phyloP scores from a whole-genome alignment of 2,113 vertebrate genomes.

The Saguinus imperator region DNA sequence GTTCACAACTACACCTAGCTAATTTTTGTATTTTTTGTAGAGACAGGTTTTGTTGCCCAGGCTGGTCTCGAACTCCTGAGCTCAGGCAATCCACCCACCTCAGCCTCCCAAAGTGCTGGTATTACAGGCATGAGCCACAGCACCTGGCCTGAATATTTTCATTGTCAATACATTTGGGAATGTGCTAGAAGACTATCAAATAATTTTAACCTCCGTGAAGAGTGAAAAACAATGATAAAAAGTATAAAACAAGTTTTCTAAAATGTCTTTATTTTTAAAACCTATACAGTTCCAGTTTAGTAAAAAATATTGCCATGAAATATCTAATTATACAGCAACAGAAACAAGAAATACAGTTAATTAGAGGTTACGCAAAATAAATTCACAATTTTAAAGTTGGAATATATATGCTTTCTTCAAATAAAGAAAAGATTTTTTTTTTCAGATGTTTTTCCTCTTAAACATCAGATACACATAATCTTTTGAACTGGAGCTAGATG shows the following conservation, averaged over 20 bases:
- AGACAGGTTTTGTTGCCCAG: no score
- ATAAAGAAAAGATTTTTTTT: constrained; percentile 39
- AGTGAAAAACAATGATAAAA: constrained; percentile 35
- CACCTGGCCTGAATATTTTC: not conserved
- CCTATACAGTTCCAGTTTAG: constrained; percentile 59
- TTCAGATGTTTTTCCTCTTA: constrained; percentile 40
- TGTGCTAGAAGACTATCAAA: not conserved
- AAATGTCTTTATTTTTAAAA: constrained; percentile 73
- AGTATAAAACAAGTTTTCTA: constrained; percentile 56
- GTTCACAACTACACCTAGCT: no score
- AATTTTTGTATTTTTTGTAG: no score
- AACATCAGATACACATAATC: constrained; percentile 20
- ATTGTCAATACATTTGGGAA: not conserved
- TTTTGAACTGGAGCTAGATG: constrained; percentile 53
- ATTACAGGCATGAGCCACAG: no score
- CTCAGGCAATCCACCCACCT: no score
- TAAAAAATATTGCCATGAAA: constrained; percentile 60
- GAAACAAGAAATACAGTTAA: constrained; percentile 46
- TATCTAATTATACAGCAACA: constrained; percentile 61
- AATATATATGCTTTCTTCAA: constrained; percentile 49
- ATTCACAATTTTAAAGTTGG: constrained; percentile 55
- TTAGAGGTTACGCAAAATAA: constrained; percentile 56
- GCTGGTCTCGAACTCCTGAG: no score
- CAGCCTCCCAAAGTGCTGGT: no score
- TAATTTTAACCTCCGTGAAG: constrained; percentile 33